Evolutionary conservation across 2,797 vertebrate species (phyloP).

Genomic region (Hoplostethus atlanticus): DNA sequence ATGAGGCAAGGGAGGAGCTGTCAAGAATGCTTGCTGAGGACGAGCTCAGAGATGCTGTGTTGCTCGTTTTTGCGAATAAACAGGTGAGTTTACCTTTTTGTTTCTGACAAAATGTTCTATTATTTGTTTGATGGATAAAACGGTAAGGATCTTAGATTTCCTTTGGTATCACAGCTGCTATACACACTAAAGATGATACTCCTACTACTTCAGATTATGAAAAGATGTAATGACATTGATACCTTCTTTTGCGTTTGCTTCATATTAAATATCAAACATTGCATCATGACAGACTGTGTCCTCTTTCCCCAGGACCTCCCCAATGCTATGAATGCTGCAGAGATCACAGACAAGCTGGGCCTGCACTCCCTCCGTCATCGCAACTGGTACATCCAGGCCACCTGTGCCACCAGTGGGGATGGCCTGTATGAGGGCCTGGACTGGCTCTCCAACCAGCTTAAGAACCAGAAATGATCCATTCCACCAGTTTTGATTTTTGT

Average conservation of each 20-base stretch:
- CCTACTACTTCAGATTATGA: not conserved
- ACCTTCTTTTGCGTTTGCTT: not conserved
- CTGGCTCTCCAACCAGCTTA: slow-evolving; percentile 91
- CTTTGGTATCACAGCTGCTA: not conserved
- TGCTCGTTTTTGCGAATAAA: slow-evolving; percentile 91
- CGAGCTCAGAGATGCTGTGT: slow-evolving; percentile 88
- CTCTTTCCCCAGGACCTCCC: slow-evolving; percentile 83
- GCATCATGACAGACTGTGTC: not conserved
- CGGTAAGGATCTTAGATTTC: not conserved
- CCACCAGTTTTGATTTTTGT: slow-evolving; percentile 74
- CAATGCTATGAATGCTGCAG: slow-evolving; percentile 90
- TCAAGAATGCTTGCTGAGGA: slow-evolving; percentile 88
- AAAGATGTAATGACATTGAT: not conserved
- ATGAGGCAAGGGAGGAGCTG: slow-evolving; percentile 89
- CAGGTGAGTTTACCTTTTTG: slow-evolving; percentile 76
- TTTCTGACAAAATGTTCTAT: not conserved
- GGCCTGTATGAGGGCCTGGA: slow-evolving; percentile 90
- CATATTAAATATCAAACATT: not conserved
- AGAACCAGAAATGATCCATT: slow-evolving; percentile 90
- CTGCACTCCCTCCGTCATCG: slow-evolving; percentile 87
- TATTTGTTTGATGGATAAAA: not conserved
- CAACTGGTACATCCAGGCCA: slow-evolving; percentile 91
- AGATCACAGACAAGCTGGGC: slow-evolving; percentile 91
- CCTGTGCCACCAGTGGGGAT: slow-evolving; percentile 89
- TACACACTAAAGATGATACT: not conserved